Evolutionary conservation across 2,888 invertebrate genomes (phyloP), one percentile per base, ranked within the genome.

Genomic region (Helleia helle): DNA sequence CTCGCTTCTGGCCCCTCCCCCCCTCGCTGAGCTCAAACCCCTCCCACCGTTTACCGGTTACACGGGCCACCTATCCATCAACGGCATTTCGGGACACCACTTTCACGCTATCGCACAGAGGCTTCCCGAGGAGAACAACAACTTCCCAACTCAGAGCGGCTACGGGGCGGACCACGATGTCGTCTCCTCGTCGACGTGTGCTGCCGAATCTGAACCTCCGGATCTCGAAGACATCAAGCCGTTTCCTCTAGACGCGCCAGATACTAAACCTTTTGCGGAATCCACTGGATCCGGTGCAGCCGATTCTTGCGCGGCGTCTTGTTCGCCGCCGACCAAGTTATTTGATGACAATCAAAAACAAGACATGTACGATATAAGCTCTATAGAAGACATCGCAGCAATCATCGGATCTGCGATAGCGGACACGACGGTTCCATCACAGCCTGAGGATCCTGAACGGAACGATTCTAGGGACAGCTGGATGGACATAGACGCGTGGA

Each of bases 401-500:
- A 92, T 94, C 42, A 94, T 95, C 48, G 94, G 95, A 1, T 94
- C 93, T 2, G 94, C 95, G 42, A 94, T 95, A 55, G 95, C 94
- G 1, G 95, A 94, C 59, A 94, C 94, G 6, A 95, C 95, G 1
- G 93, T 93, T 25, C 91, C 92, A n/a, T 88, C 89, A 12, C 85
- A 87, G 46, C 87, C 88, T n/a, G 89, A 88, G 49, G 93, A 93
- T 50, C 92, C 92, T 39, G 90, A 90, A 80, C 87, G 62, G 76
- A 88, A 55, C 49, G 91, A 90, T 38, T 93, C 93, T 1, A 84
- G 93, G 45, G 94, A 94, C 55, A 91, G 91, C 53, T 95, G 95
- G 95, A 93, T 94, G 88, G 94, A 95, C 63, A 86, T 95, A 39
- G 95, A 95, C 49, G 92, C 93, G 42, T 94, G 93, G 93, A 93